Evolutionary conservation across 2,888 invertebrate species (phyloP), one percentile per base, ranked within the genome.

Genomic region (Tenthredo distinguenda): DNA sequence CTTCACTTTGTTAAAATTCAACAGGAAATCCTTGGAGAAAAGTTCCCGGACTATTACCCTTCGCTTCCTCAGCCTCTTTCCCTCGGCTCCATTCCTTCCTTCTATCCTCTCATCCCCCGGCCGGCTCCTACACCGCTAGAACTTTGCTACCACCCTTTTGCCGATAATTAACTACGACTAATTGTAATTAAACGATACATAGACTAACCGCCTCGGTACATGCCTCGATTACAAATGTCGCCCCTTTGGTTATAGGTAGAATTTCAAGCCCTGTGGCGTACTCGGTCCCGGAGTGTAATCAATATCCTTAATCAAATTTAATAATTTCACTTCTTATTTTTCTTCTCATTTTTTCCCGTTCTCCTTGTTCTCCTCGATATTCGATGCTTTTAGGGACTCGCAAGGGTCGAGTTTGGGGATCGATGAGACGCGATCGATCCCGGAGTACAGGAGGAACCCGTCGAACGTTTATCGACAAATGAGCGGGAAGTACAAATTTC

Each of bases 151-250:
- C 55, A 40, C 47, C 77, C 31, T 21, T 50, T n/a, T 12, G 62
- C 81, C 81, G 21, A 81, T 81, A 81, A 81, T 81, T 81, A 81
- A 81, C 62, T 62, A 62, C 77, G 77, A 81, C 81, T 81, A 81
- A 81, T 81, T 81, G 62, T 81, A 81, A 81, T 81, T 81, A 81
- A 81, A 81, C 58, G 62, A 40, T 58, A 81, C 40, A 50, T 40
- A 81, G 37, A 62, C 62, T 62, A 81, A 58, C 37, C 79, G 15
- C 81, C 10, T 18, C 15, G 81, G 37, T 81, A 62, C 81, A 81
- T 62, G 58, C 15, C 50, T 81, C 62, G 37, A 50, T 21, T 81
- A 58, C 37, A 81, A 62, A 81, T 37, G 26, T 50, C 12, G 10
- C 34, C 31, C 76, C 50, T 77, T 50, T 55, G 26, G 37, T 7